A percentile compares a stretch with the other conserved stretches of the same genome.
phyloP scores from a whole-genome alignment of 2,113 vertebrate genomes.

The Corvus hawaiiensis region DNA sequence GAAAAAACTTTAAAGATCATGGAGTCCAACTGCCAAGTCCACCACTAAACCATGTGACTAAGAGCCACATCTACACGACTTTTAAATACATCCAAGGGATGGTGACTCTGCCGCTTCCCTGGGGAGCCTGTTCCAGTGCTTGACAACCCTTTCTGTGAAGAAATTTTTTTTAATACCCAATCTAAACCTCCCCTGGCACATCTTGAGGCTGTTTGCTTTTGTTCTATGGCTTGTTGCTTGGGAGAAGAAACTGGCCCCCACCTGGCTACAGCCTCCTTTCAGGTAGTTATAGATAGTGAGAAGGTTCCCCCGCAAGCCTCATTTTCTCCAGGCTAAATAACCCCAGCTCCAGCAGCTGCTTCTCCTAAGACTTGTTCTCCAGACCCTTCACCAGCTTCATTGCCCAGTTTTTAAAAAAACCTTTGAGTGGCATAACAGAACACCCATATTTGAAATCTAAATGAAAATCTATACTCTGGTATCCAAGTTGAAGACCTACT shows the following conservation, averaged over 20 bases:
- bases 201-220: background rate
- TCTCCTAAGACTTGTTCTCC: background rate
- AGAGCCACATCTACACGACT: background rate
- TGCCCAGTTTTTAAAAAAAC: background rate
- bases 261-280: background rate
- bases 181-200: background rate
- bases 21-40: background rate
- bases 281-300: rapidly evolving
- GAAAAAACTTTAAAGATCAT: background rate
- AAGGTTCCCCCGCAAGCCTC: background rate
- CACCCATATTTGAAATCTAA: background rate
- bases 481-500: background rate
- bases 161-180: background rate
- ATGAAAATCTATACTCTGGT: background rate
- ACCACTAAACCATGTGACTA: background rate
- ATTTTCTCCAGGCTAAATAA: background rate
- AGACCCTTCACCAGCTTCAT: background rate
- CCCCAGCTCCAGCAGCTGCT: background rate
- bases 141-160: background rate
- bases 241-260: background rate
- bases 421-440: background rate
- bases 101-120: background rate
- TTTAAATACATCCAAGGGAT: background rate
- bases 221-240: background rate
- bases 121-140: background rate